Evolutionary conservation across 2,888 invertebrate genomes (phyloP).

Genomic region (Papilio protenor): DNA sequence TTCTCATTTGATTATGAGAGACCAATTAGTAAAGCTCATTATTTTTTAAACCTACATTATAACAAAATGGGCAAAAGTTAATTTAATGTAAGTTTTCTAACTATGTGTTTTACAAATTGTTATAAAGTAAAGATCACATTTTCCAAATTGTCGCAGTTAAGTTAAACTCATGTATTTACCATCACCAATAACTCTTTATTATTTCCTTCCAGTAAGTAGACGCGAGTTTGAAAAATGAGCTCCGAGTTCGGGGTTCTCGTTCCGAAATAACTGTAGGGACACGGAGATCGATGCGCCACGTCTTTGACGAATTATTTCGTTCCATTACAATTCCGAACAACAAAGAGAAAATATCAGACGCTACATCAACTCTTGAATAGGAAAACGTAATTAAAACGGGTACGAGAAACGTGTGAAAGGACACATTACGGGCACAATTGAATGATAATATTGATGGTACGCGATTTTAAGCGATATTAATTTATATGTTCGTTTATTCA

Average conservation of each 20-base stretch:
- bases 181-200: constrained; percentile 54
- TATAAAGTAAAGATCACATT: no score
- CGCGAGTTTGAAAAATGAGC: constrained; percentile 59
- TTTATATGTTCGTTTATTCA: neutral
- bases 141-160: constrained; percentile 7
- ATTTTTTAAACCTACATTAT: neutral
- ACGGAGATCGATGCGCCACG: constrained; percentile 66
- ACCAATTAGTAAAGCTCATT: neutral
- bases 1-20: neutral
- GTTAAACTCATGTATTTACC: constrained; percentile 32
- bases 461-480: neutral
- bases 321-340: constrained; percentile 56
- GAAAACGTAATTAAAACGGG: constrained; percentile 47
- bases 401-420: neutral
- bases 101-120: no score
- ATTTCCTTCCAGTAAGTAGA: constrained; percentile 55
- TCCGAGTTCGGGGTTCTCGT: constrained; percentile 62
- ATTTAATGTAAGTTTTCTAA: no score
- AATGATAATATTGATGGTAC: constrained; percentile 20
- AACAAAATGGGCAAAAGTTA: neutral
- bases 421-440: neutral
- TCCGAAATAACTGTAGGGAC: constrained; percentile 66
- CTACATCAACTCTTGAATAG: constrained; percentile 37
- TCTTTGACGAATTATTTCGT: constrained; percentile 57
- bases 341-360: constrained; percentile 47